phyloP scores from a whole-genome alignment of 2,888 invertebrate genomes.

The Acronicta alni region DNA sequence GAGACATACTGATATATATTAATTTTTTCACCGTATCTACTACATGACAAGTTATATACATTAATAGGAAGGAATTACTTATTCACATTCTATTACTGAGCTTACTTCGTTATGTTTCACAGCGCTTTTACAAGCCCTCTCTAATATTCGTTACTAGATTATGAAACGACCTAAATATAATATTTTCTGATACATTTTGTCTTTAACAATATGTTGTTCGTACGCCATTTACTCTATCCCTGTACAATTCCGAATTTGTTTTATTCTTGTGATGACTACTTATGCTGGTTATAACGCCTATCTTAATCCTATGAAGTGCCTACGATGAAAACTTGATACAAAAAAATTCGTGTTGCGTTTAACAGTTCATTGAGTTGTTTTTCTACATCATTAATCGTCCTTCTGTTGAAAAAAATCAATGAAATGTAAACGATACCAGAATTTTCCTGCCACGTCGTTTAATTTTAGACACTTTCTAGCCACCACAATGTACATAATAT shows the following conservation, averaged over 20 bases:
- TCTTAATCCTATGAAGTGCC: conserved; percentile 47
- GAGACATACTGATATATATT: conserved; percentile 86
- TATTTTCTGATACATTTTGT: conserved; percentile 67
- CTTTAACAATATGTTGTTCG: conserved; percentile 64
- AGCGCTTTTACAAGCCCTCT: conserved; percentile 80
- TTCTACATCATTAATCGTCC: conserved; percentile 11
- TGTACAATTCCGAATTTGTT: conserved; percentile 89
- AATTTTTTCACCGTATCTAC: conserved; percentile 81
- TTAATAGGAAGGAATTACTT: conserved; percentile 77
- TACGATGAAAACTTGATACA: conserved; percentile 23
- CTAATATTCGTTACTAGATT: conserved; percentile 64
- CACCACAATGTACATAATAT: conserved; percentile 73
- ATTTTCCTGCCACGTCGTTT: conserved; percentile 18
- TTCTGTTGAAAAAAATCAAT: conserved; percentile 35
- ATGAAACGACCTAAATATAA: conserved; percentile 67
- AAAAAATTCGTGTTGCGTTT: conserved; percentile 13
- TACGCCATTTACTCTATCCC: conserved; percentile 82
- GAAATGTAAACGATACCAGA: conserved; percentile 27
- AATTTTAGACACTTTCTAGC: conserved; percentile 62
- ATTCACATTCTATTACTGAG: conserved; percentile 84
- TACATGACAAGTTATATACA: conserved; percentile 83
- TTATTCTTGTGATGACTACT: conserved; percentile 61
- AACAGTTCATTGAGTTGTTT: conserved; percentile 30
- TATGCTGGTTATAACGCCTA: conserved; percentile 51
- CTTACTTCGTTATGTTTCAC: conserved; percentile 80